Conservation (phyloP, 2,888 invertebrate species). For the Hyles lineata region DNA sequence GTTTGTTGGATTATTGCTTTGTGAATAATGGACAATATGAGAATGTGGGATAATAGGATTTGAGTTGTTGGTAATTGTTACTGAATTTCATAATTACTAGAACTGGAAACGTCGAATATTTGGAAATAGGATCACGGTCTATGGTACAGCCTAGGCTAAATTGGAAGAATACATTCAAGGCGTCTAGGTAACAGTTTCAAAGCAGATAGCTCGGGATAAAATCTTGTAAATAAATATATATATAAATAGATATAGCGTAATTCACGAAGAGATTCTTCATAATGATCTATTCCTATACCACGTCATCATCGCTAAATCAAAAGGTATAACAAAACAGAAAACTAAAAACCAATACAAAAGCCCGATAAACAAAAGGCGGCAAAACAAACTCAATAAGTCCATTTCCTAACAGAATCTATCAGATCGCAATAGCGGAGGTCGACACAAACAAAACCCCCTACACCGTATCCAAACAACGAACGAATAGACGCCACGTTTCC, state of each 20-base stretch:
- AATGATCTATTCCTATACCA: too few relatives aligned
- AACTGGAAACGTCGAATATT: neutral
- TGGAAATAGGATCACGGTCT: too few relatives aligned
- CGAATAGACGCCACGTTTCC: slow-evolving; percentile 68
- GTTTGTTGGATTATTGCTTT: neutral
- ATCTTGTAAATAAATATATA: too few relatives aligned
- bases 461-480: slow-evolving; percentile 47
- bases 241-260: too few relatives aligned
- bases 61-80: neutral
- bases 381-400: slow-evolving; percentile 29
- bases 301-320: too few relatives aligned
- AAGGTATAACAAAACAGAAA: neutral
- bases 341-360: neutral
- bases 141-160: too few relatives aligned
- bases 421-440: slow-evolving; percentile 40
- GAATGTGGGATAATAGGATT: neutral
- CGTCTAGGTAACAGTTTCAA: too few relatives aligned
- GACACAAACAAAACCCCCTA: slow-evolving; percentile 39
- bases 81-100: neutral
- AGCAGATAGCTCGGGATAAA: too few relatives aligned
- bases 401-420: slow-evolving; percentile 36
- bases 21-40: neutral
- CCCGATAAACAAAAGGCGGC: neutral
- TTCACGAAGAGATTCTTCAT: too few relatives aligned
- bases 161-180: too few relatives aligned